Evolutionary conservation across 2,888 invertebrate genomes (phyloP).

Genomic region (Cephus rjabovi): DNA sequence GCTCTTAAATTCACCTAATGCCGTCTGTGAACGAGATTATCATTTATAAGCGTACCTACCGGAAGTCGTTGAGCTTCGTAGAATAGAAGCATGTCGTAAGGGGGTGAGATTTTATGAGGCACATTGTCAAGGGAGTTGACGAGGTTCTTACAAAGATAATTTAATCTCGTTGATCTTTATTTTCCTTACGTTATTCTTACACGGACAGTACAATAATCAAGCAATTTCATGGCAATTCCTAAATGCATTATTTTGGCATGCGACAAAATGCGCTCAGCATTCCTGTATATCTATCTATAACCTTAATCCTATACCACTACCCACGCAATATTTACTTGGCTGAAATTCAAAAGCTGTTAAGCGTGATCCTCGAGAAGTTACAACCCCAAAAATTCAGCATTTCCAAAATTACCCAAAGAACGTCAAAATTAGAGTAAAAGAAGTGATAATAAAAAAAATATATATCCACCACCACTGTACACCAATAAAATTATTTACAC

Average conservation of each 20-base stretch:
- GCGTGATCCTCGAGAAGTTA: not conserved
- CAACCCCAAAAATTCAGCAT: not conserved
- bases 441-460: not conserved
- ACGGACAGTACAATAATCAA: not conserved
- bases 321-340: not conserved
- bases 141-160: not conserved
- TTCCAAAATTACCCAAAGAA: not conserved
- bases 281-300: not conserved
- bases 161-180: not conserved
- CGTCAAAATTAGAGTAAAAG: not conserved
- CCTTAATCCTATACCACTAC: not conserved
- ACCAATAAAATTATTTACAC: not conserved
- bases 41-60: not conserved
- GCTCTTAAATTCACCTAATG: not conserved
- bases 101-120: not conserved
- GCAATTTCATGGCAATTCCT: not conserved
- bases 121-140: not conserved
- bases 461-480: not conserved
- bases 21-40: not conserved
- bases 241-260: not conserved
- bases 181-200: not conserved
- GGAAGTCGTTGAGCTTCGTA: not conserved
- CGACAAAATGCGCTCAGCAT: not conserved
- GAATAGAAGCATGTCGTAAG: not conserved
- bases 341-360: not conserved